These are phyloP conservation scores for Scomberomorus guttatus DNA, from an alignment of 2,797 vertebrate genomes.

Conservation along the genomic window DNA sequence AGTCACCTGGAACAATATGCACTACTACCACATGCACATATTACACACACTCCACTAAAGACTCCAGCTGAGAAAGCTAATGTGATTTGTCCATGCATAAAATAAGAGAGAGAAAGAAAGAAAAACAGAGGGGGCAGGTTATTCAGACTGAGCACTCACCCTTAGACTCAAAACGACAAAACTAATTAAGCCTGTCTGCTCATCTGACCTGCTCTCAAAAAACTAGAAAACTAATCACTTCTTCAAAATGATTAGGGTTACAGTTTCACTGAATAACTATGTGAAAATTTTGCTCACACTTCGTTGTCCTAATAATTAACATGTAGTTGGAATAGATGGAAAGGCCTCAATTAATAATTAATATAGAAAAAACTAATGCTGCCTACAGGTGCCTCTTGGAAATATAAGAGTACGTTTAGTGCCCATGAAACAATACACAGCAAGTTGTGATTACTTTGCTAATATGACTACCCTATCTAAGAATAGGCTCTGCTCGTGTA, in stretches of 20 bases:
- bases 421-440: not conserved
- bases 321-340: constrained; percentile 12
- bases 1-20: constrained; percentile 68
- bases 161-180: constrained; percentile 58
- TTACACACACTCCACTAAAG: constrained; percentile 70
- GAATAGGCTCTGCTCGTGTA: constrained; percentile 17
- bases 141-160: constrained; percentile 62
- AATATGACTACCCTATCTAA: not conserved
- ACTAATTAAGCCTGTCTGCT: constrained; percentile 57
- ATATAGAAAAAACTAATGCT: not conserved
- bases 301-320: constrained; percentile 31
- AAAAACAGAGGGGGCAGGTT: constrained; percentile 49
- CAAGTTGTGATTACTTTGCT: not conserved
- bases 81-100: constrained; percentile 81
- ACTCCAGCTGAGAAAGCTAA: constrained; percentile 74
- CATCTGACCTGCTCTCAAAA: constrained; percentile 54
- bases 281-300: constrained; percentile 17
- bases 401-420: not conserved
- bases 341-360: constrained; percentile 4
- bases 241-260: constrained; percentile 29
- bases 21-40: constrained; percentile 60
- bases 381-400: constrained; percentile 3
- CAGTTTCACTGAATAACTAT: constrained; percentile 3
- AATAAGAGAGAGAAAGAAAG: constrained; percentile 63
- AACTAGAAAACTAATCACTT: constrained; percentile 41